Evolutionary conservation across 2,113 vertebrate genomes (phyloP).

Genomic region (Ibidorhyncha struthersii): DNA sequence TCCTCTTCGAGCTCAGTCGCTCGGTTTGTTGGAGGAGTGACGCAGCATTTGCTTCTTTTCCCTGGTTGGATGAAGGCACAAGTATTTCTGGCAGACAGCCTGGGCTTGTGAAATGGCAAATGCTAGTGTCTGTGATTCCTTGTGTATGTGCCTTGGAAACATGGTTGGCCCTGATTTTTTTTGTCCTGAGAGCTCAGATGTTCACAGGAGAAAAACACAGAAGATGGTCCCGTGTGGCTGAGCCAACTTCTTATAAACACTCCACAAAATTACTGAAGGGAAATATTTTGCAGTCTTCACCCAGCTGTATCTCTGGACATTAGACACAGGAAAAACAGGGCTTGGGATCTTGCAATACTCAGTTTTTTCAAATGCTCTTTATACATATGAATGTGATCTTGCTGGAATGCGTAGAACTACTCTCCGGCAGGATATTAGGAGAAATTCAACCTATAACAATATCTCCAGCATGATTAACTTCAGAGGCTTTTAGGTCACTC

Average conservation of each 20-base stretch:
- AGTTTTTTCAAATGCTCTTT: neutral
- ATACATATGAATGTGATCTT: neutral
- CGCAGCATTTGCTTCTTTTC: conserved; percentile 31
- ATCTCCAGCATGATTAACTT: neutral
- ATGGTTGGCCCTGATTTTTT: neutral
- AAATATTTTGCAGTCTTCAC: neutral
- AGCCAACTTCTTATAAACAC: conserved; percentile 4
- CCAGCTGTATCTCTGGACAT: neutral
- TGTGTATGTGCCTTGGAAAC: neutral
- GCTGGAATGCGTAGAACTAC: neutral
- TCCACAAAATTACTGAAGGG: neutral
- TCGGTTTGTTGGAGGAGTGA: neutral
- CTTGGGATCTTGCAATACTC: neutral
- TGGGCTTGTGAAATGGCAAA: conserved; percentile 1
- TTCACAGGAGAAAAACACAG: neutral
- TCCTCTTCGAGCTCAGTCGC: neutral
- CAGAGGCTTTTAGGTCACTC: neutral
- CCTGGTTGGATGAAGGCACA: neutral
- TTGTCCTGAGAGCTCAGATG: conserved; percentile 18
- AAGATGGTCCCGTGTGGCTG: neutral
- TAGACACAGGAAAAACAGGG: neutral
- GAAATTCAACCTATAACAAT: neutral
- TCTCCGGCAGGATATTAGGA: neutral
- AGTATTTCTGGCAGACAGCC: conserved; percentile 36
- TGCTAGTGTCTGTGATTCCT: neutral